Evolutionary conservation across 37 sponge, comb jelly and placozoan species (phyloP), one percentile per base, ranked within the genome.

Genomic region (Beroe ovata): DNA sequence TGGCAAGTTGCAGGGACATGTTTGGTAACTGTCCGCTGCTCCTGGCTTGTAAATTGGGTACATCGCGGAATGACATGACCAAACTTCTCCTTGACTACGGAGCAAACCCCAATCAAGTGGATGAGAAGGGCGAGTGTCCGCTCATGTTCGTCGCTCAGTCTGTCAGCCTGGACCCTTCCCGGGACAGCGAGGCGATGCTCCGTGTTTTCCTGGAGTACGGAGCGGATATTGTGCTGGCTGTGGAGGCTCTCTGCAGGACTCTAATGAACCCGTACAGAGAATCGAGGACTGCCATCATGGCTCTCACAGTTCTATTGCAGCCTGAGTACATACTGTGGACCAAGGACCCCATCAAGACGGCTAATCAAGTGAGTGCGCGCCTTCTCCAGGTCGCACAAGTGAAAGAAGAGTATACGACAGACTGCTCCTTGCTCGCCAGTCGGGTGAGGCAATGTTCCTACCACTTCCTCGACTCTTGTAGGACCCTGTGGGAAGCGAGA

Each of bases 41-140:
- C 20, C 84, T 77, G 47, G 20, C 84, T 14, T 77, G 84, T 23
- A 38, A 42, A 25, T 42, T 77, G 84, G 84, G 47, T 16, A 32
- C 47, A 6, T 42, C 54, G 4, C 26, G 84, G 14, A 77, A 40
- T 23, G 54, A 77, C 2, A 77, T 77, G 84, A 39, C 47, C 14
- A 77, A 21, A 54, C 20, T 77, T 8, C 54, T 77, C 23, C 54
- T 77, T n/a, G 41, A 39, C 8, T 77, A 42, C 47, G 84, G 84
- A 40, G 84, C 84, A 3, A 77, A 77, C n/a, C 84, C 84, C n/a
- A 77, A 77, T 23, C 84, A 77, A 19, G 28, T n/a, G 2, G 84
- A 77, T 77, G 47, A 8, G 2, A 41, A 41, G 1, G 28, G 38
- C 36, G 47, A 77, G 23, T 77, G 25, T 25, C 84, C 84, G 2